Base-by-base conservation (phyloP, 30 jellyfish, hydroid and myxozoan species). In the Aurelia aurita region DNA sequence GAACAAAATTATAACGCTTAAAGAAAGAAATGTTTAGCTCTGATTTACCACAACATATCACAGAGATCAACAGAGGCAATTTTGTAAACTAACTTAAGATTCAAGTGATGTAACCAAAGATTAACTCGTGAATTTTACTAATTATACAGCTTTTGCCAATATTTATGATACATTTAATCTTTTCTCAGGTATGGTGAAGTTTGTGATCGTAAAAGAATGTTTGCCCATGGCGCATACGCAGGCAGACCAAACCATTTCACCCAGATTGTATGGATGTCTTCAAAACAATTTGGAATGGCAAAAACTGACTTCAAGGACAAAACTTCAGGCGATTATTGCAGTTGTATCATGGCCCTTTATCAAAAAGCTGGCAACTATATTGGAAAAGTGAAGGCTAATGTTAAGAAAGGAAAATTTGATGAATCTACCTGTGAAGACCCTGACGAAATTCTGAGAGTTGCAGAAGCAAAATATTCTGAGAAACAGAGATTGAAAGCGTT, bases 251-350 rank as follows among this genome's bases (percentile, higher is more conserved):
- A 73, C 35, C 91, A 80, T 47, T 80, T 80, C 79, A 69, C 97
- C 0, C 97, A 89, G 73, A 63, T 89, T 74, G 80, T 89, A 11
- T 89, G 97, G 97, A 80, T 64, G 19, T 21, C 89, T 4, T 57
- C 87, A 6, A 35, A 32, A 32, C 57, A 71, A 60, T 71, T 89
- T 4, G 97, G 97, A 12, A 82, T 89, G 76, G 97, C 83, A 58
- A 64, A 65, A 49, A 89, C 73, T 11, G 67, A 74, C 68, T 74
- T 74, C 69, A 49, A 43, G 34, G 82, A 85, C 58, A 71, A 79
- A 29, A 57, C 72, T 2, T n/a, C 72, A 2, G 89, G 76, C 19
- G 89, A 86, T 35, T 70, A 23, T 31, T 89, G 97, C 76, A 69
- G 72, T 13, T 71, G 85, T 35, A 86, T 87, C n/a, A 86, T 89